Evolutionary conservation across 2,113 vertebrate species (phyloP).

Genomic region (Elachura formosa): DNA sequence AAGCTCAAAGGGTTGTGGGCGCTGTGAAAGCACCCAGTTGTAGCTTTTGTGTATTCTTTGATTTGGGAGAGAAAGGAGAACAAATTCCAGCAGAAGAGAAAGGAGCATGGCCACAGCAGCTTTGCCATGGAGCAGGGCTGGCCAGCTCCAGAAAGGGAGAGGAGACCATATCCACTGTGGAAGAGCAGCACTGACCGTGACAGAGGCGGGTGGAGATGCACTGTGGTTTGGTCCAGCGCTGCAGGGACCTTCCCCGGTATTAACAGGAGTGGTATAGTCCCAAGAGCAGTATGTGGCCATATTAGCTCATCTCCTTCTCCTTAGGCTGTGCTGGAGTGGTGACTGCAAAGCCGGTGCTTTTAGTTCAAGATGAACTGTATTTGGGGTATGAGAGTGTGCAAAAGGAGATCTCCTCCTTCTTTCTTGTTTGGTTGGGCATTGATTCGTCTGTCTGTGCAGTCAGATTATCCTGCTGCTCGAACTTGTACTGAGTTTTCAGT

Average conservation of each 20-base stretch:
- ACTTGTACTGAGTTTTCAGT: neutral
- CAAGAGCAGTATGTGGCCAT: neutral
- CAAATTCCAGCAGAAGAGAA: neutral
- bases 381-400: neutral
- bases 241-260: neutral
- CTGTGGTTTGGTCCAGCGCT: neutral
- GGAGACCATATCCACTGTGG: neutral
- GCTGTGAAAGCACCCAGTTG: neutral
- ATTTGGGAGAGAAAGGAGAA: neutral
- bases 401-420: neutral
- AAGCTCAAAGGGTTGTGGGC: slow-evolving; percentile 18
- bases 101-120: fast-evolving
- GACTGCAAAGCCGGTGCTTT: neutral
- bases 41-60: neutral
- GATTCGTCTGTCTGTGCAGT: neutral
- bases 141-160: fast-evolving
- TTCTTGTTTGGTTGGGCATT: neutral
- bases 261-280: neutral
- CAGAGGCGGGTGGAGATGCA: neutral
- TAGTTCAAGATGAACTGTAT: neutral
- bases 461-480: neutral
- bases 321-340: neutral
- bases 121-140: neutral
- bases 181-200: neutral
- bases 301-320: neutral